Conservation (phyloP, 2,113 vertebrate species). For the Chinchilla lanigera region DNA sequence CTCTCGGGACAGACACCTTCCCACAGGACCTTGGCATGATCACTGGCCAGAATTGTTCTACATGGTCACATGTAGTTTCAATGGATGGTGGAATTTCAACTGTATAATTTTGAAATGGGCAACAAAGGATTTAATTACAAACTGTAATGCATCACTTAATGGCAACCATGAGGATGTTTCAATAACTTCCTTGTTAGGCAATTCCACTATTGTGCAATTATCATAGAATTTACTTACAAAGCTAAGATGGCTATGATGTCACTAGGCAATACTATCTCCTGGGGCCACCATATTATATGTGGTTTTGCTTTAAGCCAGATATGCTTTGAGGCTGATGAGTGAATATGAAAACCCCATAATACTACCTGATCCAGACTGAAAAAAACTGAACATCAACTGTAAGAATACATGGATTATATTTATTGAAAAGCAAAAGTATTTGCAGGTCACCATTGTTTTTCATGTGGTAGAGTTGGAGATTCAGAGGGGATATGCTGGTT, state of each 20-base stretch:
- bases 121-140: background rate
- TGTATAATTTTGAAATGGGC: background rate
- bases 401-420: background rate
- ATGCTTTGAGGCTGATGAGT: background rate
- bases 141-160: background rate
- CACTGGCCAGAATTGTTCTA: background rate
- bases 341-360: background rate
- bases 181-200: background rate
- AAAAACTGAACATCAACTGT: background rate
- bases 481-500: background rate
- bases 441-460: background rate
- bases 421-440: background rate
- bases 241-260: background rate
- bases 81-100: background rate
- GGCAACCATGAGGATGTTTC: background rate
- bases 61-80: accelerated
- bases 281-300: background rate
- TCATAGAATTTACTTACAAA: background rate
- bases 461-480: background rate
- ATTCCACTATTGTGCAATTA: background rate
- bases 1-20: background rate
- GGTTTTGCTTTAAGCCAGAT: background rate
- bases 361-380: background rate
- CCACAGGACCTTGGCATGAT: background rate
- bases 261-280: no score